Conservation (phyloP, 2,888 invertebrate species). For the Malacosoma neustria region DNA sequence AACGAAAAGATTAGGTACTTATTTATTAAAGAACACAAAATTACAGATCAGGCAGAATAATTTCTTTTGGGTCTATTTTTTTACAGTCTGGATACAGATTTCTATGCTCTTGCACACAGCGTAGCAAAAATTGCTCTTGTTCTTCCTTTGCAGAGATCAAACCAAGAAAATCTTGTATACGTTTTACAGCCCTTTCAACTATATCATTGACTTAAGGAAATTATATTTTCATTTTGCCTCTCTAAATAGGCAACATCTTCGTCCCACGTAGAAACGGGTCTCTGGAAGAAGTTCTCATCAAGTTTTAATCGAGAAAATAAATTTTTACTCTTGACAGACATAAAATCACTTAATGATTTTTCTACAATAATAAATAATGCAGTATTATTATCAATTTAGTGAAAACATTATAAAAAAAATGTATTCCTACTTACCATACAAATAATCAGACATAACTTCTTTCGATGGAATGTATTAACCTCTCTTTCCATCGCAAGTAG, state of each 20-base stretch:
- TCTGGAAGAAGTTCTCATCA: constrained; percentile 4
- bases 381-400: too few relatives aligned
- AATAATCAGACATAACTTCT: constrained; percentile 8
- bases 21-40: background rate
- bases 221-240: background rate
- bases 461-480: constrained; percentile 13
- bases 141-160: constrained; percentile 13
- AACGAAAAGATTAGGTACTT: background rate
- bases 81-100: constrained; percentile 4
- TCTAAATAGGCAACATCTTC: constrained; percentile 8
- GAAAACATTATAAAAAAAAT: too few relatives aligned
- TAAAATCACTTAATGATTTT: constrained; percentile 10
- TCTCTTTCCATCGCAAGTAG: too few relatives aligned
- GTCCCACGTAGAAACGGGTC: constrained; percentile 7
- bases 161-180: constrained; percentile 16
- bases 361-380: too few relatives aligned
- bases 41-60: too few relatives aligned
- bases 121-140: constrained; percentile 10
- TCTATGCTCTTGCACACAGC: constrained; percentile 9
- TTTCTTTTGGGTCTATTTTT: background rate
- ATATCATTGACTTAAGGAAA: too few relatives aligned
- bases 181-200: constrained; percentile 10
- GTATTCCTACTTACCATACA: too few relatives aligned
- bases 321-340: constrained; percentile 1
- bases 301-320: background rate